phyloP scores from a whole-genome alignment of 2,888 invertebrate genomes.

The Tetanocera ferruginea region DNA sequence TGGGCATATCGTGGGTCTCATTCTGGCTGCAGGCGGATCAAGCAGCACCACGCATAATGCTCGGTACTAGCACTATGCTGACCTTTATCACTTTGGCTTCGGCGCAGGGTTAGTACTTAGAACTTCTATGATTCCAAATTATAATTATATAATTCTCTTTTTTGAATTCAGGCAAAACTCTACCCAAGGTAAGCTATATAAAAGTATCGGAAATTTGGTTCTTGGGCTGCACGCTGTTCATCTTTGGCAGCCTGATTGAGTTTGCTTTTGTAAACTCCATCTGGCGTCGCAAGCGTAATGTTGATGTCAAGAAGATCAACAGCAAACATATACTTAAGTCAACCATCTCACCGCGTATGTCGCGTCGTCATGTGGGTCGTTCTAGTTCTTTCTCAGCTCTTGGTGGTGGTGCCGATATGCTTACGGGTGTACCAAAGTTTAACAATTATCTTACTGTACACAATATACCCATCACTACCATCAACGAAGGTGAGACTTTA shows the following conservation, averaged over 20 bases:
- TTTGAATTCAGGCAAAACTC: slow-evolving; percentile 74
- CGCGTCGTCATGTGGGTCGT: slow-evolving; percentile 80
- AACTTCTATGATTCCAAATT: background rate
- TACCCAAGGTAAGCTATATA: slow-evolving; percentile 91
- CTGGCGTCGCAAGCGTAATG: slow-evolving; percentile 80
- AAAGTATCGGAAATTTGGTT: slow-evolving; percentile 94
- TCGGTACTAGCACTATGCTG: slow-evolving; percentile 88
- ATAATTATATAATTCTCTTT: background rate
- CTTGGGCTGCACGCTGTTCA: slow-evolving; percentile 85
- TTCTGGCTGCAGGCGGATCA: slow-evolving; percentile 92
- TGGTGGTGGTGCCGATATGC: background rate
- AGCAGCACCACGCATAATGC: slow-evolving; percentile 83
- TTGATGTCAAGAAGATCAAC: slow-evolving; percentile 71
- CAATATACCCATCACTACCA: slow-evolving; percentile 57
- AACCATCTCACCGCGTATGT: slow-evolving; percentile 83
- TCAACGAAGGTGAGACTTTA: slow-evolving; percentile 56
- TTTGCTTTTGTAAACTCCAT: slow-evolving; percentile 92
- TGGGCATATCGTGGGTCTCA: slow-evolving; percentile 89
- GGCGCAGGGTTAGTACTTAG: slow-evolving; percentile 74
- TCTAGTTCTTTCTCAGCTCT: slow-evolving; percentile 74
- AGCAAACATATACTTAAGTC: slow-evolving; percentile 88
- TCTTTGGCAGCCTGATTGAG: slow-evolving; percentile 87
- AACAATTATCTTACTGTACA: slow-evolving; percentile 84
- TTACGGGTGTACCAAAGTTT: slow-evolving; percentile 72
- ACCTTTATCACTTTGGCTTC: slow-evolving; percentile 90